Evolutionary conservation across 2,888 invertebrate species (phyloP), one percentile per base, ranked within the genome.

Genomic region (Ennomos fuscantarius): DNA sequence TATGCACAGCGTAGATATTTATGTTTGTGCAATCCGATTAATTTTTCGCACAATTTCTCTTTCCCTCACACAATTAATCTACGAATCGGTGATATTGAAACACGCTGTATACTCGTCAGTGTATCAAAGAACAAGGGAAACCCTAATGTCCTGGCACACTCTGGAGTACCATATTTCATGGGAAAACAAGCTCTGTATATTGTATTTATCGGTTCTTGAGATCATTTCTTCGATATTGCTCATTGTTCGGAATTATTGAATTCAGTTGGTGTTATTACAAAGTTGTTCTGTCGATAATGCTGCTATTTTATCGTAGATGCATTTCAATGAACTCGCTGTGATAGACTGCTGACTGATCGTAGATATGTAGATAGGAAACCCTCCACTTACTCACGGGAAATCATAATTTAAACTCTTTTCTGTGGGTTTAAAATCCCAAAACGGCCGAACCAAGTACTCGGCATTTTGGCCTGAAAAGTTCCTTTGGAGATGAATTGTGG

Each of bases 71-170:
- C 6, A 3, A 24, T 6, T 24, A 6, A 24, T 24, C 24, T 6
- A 24, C 24, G 24, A 24, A 13, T 34, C 44, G 9, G 1, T 32
- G 32, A n/a, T 32, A 8, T 32, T 32, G 42, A 2, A 11, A 6
- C 9, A 41, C 8, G n/a, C 65, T 69, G 69, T 70, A 65, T 63
- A 62, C n/a, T 40, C 8, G 36, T 24, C 45, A 2, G 11, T 48
- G 45, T 60, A 59, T 48, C 39, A 48, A 39, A 52, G 56, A 56
- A 34, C 48, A 60, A 66, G 85, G 84, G 75, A 84, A 85, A 81
- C 76, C 84, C 80, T 74, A 74, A 74, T 66, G 72, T 68, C 49
- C 65, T 78, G 78, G 79, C 76, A 78, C 68, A 62, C 64, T 65
- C 63, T 65, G 51, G 62, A 65, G 61, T 58, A 70, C 66, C 64